Evolutionary conservation across 1,140 invertebrate genomes (phyloP), one percentile per base, ranked within the genome.

Genomic region (Listronotus oregonensis): DNA sequence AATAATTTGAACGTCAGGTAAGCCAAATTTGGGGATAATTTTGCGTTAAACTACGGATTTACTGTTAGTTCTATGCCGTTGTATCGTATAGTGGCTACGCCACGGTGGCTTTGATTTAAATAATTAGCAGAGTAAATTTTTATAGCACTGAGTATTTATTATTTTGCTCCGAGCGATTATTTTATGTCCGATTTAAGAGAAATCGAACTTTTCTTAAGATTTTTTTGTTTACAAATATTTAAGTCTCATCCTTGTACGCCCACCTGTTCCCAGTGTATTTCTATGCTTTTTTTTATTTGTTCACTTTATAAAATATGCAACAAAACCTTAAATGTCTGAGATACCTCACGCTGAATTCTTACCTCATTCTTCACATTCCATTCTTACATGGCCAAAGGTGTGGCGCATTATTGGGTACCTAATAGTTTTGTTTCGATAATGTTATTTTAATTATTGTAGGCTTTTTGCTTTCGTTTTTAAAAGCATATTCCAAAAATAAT

Each of bases 341-440:
- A 44, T 66, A 64, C 37, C 61, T 59, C 40, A 42, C 63, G 32
- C 58, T 49, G 57, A 72, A 72, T 72, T 72, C 64, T 71, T 72
- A 65, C 39, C 52, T 69, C 70, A 74, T 74, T 72, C 70, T 49
- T 69, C 34, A 57, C 66, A 74, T 74, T 71, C 72, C 72, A 62
- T 55, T 65, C 54, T 65, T 65, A 51, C 56, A 65, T 67, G 62
- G 42, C 64, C 47, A 59, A 71, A 71, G 72, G 72, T 72, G 72
- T 72, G 72, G 70, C 70, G 51, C 61, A 49, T 39, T 32, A 60
- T 68, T 17, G 40, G 51, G 31, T 59, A 34, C 11, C 7, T 61
- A 7, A 32, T 52, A 62, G 14, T 51, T 63, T 54, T 17, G 49
- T 52, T 64, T 50, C 37, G 46, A 58, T 58, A 52, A 52, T 49